Evolutionary conservation across 2,797 vertebrate species (phyloP), one percentile per base, ranked within the genome.

Genomic region (Ispidina lecontei): DNA sequence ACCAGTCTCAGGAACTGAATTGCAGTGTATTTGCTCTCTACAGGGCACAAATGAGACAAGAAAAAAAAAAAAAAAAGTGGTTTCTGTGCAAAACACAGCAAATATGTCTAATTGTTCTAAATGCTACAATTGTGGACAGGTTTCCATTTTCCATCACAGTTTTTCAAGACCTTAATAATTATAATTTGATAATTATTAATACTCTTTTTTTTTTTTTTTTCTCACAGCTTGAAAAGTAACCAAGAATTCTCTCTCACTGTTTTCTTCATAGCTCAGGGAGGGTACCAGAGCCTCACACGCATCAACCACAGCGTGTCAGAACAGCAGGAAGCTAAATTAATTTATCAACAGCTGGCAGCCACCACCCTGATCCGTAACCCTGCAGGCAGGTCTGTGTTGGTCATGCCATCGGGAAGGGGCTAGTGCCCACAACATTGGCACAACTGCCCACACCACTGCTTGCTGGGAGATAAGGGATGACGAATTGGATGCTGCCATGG

Each of bases 121-220:
- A 84, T 33, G 29, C 56, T 31, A 44, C 63, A 73, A 49, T 20
- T 16, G 52, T 1, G 51, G 87, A 84, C 78, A 94, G 85, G 62
- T 72, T 94, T 96, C 54, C 35, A 47, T 78, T 96, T 97, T 94
- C 93, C 95, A 97, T 91, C 84, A 89, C 44, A 58, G 67, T 84
- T 95, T 82, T 43, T 39, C 11, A 73, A 65, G 70, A 84, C 81
- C 83, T 83, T 76, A 88, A 79, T 76, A 96, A 95, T 91, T 95
- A 37, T 33, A 43, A 1, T 80, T 94, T 84, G 80, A 86, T 6
- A 9, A 87, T 95, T 92, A 82, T 91, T 54, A 71, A 76, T n/a
- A 56, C 6, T 21, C 63, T 86, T 91, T 46, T 56, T 51, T 76
- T 92, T 77, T 74, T 92, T 75, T 75, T 55, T 67, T 56, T 69